These are phyloP conservation scores for Typhlichthys eigenmanni DNA, from an alignment of 2,797 vertebrate species.

Conservation along the genomic window DNA sequence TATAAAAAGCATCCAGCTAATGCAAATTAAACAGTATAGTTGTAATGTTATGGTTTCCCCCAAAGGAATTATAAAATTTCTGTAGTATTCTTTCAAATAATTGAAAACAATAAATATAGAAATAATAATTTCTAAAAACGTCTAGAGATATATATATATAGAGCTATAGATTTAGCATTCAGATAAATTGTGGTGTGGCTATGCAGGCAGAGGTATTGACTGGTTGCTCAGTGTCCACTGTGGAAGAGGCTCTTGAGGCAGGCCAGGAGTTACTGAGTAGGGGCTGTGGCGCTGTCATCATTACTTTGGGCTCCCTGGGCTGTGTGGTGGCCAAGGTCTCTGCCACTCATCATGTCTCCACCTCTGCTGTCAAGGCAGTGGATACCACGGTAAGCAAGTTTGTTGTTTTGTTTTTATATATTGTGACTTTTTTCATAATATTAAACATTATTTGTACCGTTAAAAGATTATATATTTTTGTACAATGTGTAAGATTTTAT, in stretches of 20 bases:
- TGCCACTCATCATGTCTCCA: conserved; percentile 80
- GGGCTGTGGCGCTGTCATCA: conserved; percentile 84
- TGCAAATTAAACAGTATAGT: too few species aligned
- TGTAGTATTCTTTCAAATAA: too few species aligned
- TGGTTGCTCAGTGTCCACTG: conserved; percentile 70
- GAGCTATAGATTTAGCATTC: not conserved
- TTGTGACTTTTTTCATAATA: too few species aligned
- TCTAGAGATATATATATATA: not conserved
- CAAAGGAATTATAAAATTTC: too few species aligned
- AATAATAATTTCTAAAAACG: not conserved
- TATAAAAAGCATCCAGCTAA: too few species aligned
- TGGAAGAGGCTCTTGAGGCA: conserved; percentile 79
- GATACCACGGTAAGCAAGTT: conserved; percentile 89
- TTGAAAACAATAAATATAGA: too few species aligned
- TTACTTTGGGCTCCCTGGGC: conserved; percentile 91
- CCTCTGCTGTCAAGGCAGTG: conserved; percentile 78
- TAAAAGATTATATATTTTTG: too few species aligned
- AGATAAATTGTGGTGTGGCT: not conserved
- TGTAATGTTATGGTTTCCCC: too few species aligned
- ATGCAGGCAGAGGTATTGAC: conserved; percentile 91
- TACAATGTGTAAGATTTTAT: too few species aligned
- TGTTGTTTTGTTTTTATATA: not conserved
- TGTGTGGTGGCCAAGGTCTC: conserved; percentile 82
- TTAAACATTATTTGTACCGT: too few species aligned
- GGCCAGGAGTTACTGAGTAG: conserved; percentile 77